Base-by-base conservation (phyloP, 2,888 invertebrate genomes). In the Sphaerophoria taeniata region DNA sequence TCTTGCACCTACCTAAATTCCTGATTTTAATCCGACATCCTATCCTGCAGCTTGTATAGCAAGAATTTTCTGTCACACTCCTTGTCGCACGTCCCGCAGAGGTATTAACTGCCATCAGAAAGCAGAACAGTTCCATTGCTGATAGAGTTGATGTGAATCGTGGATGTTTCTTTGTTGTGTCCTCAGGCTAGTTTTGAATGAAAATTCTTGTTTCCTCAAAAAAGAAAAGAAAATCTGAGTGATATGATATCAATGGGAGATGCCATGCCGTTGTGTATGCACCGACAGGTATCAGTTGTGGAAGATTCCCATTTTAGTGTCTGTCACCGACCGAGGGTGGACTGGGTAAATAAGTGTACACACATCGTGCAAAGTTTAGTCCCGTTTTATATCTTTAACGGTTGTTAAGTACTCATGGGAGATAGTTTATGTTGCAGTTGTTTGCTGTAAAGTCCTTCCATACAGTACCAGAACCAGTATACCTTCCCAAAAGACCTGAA, bases 161-260 rank as follows among this genome's bases (percentile, higher is more conserved):
- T 73, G 74, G 70, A 80, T 85, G 81, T 81, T 63, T 77, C 81
- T 81, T 73, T 81, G 85, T 73, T 77, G 73, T 85, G 81, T 81
- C 85, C 85, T 77, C 69, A 85, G 85, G 85, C 85, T 81, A 81
- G 72, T 85, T 85, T 81, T 85, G 77, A 85, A 85, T 85, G 85
- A 81, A 77, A 77, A 78, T 82, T 78, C 86, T 81, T 86, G 86
- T 86, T 86, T 86, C 86, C 82, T 86, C 82, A 78, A 86, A 85
- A 82, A 74, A 82, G 24, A 24, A 24, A 6, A 39, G 39, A 39
- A 39, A 39, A 43, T 11, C 86, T 78, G 65, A 65, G 85, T 85
- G 85, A 85, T 85, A 73, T 82, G 81, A 86, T 86, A 86, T 86
- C 86, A 86, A 82, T 86, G 77, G 77, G 69, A 86, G 77, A 82